Conservation (phyloP, 2,797 vertebrate species). For the Gymnodraco acuticeps region DNA sequence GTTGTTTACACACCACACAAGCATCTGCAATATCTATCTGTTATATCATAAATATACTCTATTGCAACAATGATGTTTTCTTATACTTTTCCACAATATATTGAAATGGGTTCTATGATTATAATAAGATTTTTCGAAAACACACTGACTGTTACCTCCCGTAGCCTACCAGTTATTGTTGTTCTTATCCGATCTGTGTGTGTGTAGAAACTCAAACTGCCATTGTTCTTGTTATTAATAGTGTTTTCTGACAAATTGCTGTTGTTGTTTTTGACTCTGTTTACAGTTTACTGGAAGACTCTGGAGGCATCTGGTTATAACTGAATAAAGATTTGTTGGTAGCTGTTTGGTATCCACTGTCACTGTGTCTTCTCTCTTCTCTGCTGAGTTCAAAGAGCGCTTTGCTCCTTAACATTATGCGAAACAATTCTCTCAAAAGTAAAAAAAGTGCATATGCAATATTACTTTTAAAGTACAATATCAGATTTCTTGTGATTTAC, state of each 20-base stretch:
- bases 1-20: slow-evolving; percentile 56
- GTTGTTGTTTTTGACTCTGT: slow-evolving; percentile 83
- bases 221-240: slow-evolving; percentile 81
- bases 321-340: slow-evolving; percentile 84
- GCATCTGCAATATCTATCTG: slow-evolving; percentile 74
- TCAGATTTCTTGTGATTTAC: background rate
- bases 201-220: slow-evolving; percentile 80
- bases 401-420: background rate
- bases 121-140: slow-evolving; percentile 65
- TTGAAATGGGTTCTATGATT: slow-evolving; percentile 68
- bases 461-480: background rate
- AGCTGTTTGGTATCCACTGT: slow-evolving; percentile 82
- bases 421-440: background rate
- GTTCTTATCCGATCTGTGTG: slow-evolving; percentile 63
- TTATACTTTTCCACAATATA: slow-evolving; percentile 65
- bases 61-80: slow-evolving; percentile 69
- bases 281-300: slow-evolving; percentile 65
- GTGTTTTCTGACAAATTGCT: slow-evolving; percentile 81
- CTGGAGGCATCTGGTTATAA: slow-evolving; percentile 70
- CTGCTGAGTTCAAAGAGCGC: background rate
- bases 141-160: slow-evolving; percentile 85
- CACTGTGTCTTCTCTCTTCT: slow-evolving; percentile 35
- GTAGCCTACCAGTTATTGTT: slow-evolving; percentile 56
- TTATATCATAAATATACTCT: slow-evolving; percentile 66
- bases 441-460: too few species aligned